These are phyloP conservation scores for Lampris incognitus DNA, from an alignment of 2,113 vertebrate species.

Conservation along the genomic window DNA sequence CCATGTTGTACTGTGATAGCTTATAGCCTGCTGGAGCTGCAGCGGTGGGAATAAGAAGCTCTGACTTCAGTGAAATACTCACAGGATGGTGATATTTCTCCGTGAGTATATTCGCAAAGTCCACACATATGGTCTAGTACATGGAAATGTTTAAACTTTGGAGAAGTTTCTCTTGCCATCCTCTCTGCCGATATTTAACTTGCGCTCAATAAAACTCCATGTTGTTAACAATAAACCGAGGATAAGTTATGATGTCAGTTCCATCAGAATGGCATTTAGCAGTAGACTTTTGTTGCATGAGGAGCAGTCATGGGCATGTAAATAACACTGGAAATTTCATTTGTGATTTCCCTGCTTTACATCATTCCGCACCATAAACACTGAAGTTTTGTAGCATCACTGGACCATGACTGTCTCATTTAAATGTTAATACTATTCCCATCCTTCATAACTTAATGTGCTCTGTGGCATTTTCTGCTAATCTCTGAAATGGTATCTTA, in stretches of 20 bases:
- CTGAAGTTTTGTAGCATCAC: slow-evolving; percentile 61
- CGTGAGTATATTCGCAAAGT: not conserved
- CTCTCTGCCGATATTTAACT: slow-evolving; percentile 12
- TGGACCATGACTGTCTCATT: slow-evolving; percentile 75
- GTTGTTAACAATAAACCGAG: slow-evolving; percentile 32
- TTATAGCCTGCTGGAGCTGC: slow-evolving; percentile 55
- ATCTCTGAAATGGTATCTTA: slow-evolving; percentile 62
- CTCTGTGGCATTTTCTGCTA: slow-evolving; percentile 65
- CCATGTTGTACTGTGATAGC: slow-evolving; percentile 71
- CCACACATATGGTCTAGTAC: slow-evolving; percentile 27
- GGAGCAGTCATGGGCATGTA: slow-evolving; percentile 41
- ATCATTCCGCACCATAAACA: slow-evolving; percentile 71
- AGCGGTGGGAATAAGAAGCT: slow-evolving; percentile 35
- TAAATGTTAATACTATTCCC: slow-evolving; percentile 79
- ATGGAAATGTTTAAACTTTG: slow-evolving; percentile 17
- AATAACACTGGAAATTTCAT: slow-evolving; percentile 48
- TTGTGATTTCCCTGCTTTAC: slow-evolving; percentile 50
- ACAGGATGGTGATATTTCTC: slow-evolving; percentile 40
- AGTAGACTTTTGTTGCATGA: slow-evolving; percentile 43
- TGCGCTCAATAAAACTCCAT: not conserved
- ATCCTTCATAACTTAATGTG: slow-evolving; percentile 75
- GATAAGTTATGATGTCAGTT: slow-evolving; percentile 50
- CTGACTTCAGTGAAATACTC: slow-evolving; percentile 48
- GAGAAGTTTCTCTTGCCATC: not conserved
- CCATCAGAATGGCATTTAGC: slow-evolving; percentile 42